These are phyloP conservation scores for Rhinolophus sinicus DNA, from an alignment of 2,113 vertebrate genomes.

Conservation along the genomic window DNA sequence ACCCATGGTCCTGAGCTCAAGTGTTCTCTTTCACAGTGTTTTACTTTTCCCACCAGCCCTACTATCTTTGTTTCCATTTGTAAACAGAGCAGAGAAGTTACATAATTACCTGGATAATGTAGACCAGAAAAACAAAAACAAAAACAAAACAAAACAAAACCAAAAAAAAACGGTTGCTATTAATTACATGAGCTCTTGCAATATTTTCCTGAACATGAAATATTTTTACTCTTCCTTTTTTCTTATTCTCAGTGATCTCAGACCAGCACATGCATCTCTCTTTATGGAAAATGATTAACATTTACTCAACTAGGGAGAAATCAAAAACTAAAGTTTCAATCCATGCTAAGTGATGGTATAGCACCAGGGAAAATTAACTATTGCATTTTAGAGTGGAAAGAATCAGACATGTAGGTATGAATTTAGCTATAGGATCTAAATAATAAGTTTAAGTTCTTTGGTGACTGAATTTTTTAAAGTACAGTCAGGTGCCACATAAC, in stretches of 20 bases:
- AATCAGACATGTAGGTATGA: conserved; percentile 63
- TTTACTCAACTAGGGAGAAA: conserved; percentile 64
- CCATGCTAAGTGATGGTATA: conserved; percentile 68
- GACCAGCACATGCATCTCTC: conserved; percentile 44
- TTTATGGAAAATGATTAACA: conserved; percentile 63
- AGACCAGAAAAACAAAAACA: background rate
- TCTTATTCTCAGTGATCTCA: conserved; percentile 28
- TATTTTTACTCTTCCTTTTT: conserved; percentile 36
- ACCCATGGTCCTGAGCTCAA: background rate
- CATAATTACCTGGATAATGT: conserved; percentile 33
- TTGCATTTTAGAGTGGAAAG: conserved; percentile 73
- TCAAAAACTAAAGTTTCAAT: conserved; percentile 74
- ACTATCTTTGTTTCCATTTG: background rate
- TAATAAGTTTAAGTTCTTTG: conserved; percentile 47
- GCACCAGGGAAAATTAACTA: conserved; percentile 80
- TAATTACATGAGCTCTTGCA: conserved; percentile 35
- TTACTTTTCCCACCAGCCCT: background rate
- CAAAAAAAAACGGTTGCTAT: background rate
- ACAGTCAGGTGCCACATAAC: background rate
- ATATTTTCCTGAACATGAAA: conserved; percentile 39
- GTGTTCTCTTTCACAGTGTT: background rate
- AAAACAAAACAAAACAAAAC: too few relatives aligned
- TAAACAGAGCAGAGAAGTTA: conserved; percentile 40
- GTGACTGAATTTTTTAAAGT: conserved; percentile 55
- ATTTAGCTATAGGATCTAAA: conserved; percentile 64